Base-by-base conservation (phyloP, 2,113 vertebrate genomes). In the Leucopsar rothschildi region DNA sequence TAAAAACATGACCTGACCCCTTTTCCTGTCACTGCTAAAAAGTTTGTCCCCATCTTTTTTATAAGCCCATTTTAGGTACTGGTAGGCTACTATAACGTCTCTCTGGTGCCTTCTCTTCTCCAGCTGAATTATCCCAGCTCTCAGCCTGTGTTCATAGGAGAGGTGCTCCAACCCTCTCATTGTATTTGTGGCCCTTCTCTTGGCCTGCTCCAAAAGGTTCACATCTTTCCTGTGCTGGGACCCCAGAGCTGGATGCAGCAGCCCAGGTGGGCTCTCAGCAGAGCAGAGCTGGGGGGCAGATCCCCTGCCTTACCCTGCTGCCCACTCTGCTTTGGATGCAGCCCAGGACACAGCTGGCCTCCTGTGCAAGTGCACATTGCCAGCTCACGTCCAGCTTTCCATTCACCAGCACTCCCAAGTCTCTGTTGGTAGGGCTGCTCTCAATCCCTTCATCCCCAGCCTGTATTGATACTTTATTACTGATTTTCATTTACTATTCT, bases 321-420 rank as follows among this genome's bases (percentile, higher is more conserved):
- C 5, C 40, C 50, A 20, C 0, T 0, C 13, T 39, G 18, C 23
- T 49, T 33, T 59, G 52, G 28, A 28, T 27, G 31, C 7, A 79
- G 61, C 40, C 40, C 37, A 14, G 56, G 47, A 22, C 12, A 23
- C 12, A 12, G 9, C 33, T 50, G 53, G 9, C 21, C 33, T 60
- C 50, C 63, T 28, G 10, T 60, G 28, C 6, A 19, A 44, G 15
- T 2, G 5, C 52, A 33, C 13, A 11, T 4, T 50, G 33, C 10
- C 22, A 3, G 56, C 17, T 88, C 45, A 31, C 25, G 7, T 6
- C 18, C 35, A 70, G 17, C 9, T 70, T 44, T 70, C 33, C 9
- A 39, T 71, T 33, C 31, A 50, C 21, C 35, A 33, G 18, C 31
- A 52, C 14, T 3, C 15, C 12, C 13, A 55, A 44, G 24, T 47